These are phyloP conservation scores for Diachrysia chrysitis DNA, from an alignment of 2,888 invertebrate species.

Conservation along the genomic window DNA sequence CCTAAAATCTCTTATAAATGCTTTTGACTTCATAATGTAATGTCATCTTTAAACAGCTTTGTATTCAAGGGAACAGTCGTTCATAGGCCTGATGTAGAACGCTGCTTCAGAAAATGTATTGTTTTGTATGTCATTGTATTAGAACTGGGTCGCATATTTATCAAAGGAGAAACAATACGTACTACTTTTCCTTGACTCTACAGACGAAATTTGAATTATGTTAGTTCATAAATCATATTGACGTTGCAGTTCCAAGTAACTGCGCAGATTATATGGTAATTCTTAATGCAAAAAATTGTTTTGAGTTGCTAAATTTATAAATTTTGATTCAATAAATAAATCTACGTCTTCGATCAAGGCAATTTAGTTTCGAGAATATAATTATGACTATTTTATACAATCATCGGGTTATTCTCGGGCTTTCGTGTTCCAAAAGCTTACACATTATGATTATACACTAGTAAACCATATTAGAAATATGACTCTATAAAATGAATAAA, in stretches of 20 bases:
- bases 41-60: not conserved
- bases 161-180: slow-evolving; percentile 24
- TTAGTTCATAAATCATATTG: not conserved
- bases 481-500: not conserved
- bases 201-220: slow-evolving; percentile 7
- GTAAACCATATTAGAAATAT: not conserved
- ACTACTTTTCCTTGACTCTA: not conserved
- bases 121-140: slow-evolving; percentile 16
- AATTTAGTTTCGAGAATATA: not conserved
- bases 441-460: too few relatives aligned
- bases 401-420: not conserved
- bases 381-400: not conserved
- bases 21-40: not conserved
- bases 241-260: not conserved
- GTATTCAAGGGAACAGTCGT: slow-evolving; percentile 13
- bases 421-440: not conserved
- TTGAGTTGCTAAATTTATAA: not conserved
- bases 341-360: not conserved
- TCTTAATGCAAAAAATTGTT: not conserved
- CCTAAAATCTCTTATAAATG: too few relatives aligned
- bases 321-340: not conserved
- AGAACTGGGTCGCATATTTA: slow-evolving; percentile 31
- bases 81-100: slow-evolving; percentile 11
- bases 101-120: slow-evolving; percentile 25
- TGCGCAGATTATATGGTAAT: not conserved